Evolutionary conservation across 1,140 invertebrate species (phyloP).

Genomic region (Idris sp.): DNA sequence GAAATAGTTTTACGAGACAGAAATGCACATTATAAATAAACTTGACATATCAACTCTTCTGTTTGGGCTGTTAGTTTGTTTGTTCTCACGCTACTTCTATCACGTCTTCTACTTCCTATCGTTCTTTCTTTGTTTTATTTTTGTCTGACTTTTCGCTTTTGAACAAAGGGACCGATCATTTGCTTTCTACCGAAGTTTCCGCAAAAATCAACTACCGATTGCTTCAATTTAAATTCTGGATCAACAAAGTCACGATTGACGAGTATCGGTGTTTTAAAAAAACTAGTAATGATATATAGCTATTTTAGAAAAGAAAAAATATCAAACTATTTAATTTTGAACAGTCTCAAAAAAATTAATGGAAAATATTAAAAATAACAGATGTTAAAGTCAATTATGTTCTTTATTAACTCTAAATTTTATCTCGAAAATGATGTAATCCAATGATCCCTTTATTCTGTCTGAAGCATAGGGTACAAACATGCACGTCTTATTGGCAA

Average conservation of each 20-base stretch:
- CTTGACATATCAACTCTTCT: constrained; percentile 33
- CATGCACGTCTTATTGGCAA: constrained; percentile 64
- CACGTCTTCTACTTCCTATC: constrained; percentile 1
- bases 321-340: background rate
- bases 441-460: constrained; percentile 19
- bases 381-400: too few species aligned
- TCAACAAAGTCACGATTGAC: constrained; percentile 5
- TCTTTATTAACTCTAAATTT: too few species aligned
- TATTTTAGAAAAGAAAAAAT: constrained; percentile 6
- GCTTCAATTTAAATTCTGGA: constrained; percentile 1
- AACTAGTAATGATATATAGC: too few species aligned
- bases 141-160: constrained; percentile 5
- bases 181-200: constrained; percentile 9
- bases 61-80: constrained; percentile 27
- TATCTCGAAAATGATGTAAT: too few species aligned
- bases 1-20: constrained; percentile 45
- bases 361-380: constrained; percentile 30
- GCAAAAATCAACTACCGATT: constrained; percentile 8
- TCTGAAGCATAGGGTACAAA: constrained; percentile 54
- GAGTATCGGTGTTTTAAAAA: background rate
- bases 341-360: constrained; percentile 14
- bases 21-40: constrained; percentile 44
- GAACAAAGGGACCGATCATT: constrained; percentile 22
- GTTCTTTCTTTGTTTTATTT: background rate
- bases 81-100: constrained; percentile 3